Evolutionary conservation across 2,113 vertebrate species (phyloP).

Genomic region (Nesogale talazaci): DNA sequence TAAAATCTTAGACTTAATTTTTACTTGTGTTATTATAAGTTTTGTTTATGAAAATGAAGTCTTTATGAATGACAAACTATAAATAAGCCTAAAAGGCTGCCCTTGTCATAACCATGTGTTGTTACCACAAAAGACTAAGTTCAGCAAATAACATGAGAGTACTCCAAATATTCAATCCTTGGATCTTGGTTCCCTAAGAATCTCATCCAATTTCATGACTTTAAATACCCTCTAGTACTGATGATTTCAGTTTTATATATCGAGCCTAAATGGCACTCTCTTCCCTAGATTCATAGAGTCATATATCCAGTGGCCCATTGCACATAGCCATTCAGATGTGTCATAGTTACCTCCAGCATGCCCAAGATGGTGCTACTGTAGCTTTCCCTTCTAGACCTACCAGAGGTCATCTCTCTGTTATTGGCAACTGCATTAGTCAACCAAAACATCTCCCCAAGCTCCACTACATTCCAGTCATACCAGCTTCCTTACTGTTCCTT

Average conservation of each 20-base stretch:
- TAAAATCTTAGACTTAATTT: not conserved
- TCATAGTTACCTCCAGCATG: not conserved
- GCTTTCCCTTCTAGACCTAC: not conserved
- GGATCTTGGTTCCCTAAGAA: not conserved
- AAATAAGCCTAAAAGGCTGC: not conserved
- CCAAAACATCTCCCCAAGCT: not conserved
- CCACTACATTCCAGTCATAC: not conserved
- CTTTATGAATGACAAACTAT: not conserved
- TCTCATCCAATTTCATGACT: not conserved
- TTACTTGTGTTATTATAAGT: slow-evolving; percentile 21
- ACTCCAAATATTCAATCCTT: not conserved
- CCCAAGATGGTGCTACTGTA: not conserved
- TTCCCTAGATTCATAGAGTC: not conserved
- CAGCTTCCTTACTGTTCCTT: not conserved
- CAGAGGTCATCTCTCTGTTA: not conserved
- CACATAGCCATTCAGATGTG: not conserved
- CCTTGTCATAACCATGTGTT: not conserved
- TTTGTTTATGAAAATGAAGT: not conserved
- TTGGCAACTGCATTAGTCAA: not conserved
- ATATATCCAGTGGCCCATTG: not conserved
- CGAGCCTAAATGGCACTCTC: not conserved
- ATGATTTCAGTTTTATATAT: not conserved
- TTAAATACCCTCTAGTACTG: not conserved
- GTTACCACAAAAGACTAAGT: not conserved
- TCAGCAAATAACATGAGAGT: not conserved